phyloP scores from a whole-genome alignment of 2,797 vertebrate genomes.

The Catostomus latipinnis region DNA sequence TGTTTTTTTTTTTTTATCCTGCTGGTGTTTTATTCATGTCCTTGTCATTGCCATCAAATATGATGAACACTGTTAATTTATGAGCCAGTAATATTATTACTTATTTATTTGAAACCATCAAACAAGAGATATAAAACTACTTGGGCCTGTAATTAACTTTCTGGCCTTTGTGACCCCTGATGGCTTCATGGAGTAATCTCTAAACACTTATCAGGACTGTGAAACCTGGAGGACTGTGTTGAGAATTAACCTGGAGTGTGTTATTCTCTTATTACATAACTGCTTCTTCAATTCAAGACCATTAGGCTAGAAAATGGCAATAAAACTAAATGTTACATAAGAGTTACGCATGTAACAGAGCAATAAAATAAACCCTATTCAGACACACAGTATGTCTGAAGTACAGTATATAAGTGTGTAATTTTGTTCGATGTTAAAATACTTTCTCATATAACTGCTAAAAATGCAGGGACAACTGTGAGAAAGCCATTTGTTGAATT shows the following conservation, averaged over 20 bases:
- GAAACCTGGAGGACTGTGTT: too few species aligned
- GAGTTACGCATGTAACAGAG: too few species aligned
- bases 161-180: slow-evolving; percentile 36
- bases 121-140: slow-evolving; percentile 28
- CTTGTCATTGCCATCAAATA: slow-evolving; percentile 49
- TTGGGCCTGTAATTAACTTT: neutral
- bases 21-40: slow-evolving; percentile 67
- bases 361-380: too few species aligned
- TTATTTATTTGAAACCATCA: slow-evolving; percentile 58
- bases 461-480: too few species aligned
- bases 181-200: too few species aligned
- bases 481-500: too few species aligned
- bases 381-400: too few species aligned
- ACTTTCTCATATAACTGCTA: too few species aligned
- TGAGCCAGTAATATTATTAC: slow-evolving; percentile 64
- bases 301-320: neutral
- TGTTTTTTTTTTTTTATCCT: slow-evolving; percentile 27
- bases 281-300: too few species aligned
- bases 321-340: neutral
- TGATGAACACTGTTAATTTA: slow-evolving; percentile 61
- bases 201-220: too few species aligned
- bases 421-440: too few species aligned
- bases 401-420: too few species aligned
- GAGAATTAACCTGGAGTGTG: neutral
- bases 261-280: neutral